Conservation (phyloP, 37 sponge, comb jelly and placozoan species). For the Cliona cf. orientalis region DNA sequence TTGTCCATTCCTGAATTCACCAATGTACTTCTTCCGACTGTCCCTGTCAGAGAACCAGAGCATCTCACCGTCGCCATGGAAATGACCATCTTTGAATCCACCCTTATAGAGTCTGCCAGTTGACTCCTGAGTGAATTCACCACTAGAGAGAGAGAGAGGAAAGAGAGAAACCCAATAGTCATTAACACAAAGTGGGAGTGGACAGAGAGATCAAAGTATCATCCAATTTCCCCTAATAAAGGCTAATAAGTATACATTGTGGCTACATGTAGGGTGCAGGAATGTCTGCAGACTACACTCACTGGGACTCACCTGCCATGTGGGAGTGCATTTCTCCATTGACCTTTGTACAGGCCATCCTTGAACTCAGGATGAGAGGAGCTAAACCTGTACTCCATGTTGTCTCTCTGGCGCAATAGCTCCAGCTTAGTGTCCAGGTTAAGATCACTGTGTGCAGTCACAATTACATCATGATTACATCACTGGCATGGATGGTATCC, state of each 20-base stretch:
- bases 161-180: not conserved
- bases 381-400: slow-evolving; percentile 48
- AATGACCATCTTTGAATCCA: slow-evolving; percentile 55
- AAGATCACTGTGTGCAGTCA: slow-evolving; percentile 50
- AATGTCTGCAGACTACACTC: not conserved
- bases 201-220: not conserved
- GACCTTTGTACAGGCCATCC: slow-evolving; percentile 66
- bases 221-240: too few relatives aligned
- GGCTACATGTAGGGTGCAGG: not conserved
- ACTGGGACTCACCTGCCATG: slow-evolving; percentile 63
- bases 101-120: slow-evolving; percentile 67
- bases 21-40: slow-evolving; percentile 72
- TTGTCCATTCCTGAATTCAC: slow-evolving; percentile 70
- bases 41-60: slow-evolving; percentile 71
- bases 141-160: slow-evolving; percentile 16
- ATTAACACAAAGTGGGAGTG: not conserved
- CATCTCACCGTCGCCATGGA: slow-evolving; percentile 71
- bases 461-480: too few relatives aligned
- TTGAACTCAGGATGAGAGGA: slow-evolving; percentile 35
- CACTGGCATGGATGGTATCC: too few relatives aligned
- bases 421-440: slow-evolving; percentile 63
- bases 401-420: slow-evolving; percentile 41
- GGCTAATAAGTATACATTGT: not conserved
- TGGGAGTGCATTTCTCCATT: slow-evolving; percentile 71
- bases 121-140: slow-evolving; percentile 62